Base-by-base conservation (phyloP, 1,140 invertebrate species). In the Microplitis mediator region DNA sequence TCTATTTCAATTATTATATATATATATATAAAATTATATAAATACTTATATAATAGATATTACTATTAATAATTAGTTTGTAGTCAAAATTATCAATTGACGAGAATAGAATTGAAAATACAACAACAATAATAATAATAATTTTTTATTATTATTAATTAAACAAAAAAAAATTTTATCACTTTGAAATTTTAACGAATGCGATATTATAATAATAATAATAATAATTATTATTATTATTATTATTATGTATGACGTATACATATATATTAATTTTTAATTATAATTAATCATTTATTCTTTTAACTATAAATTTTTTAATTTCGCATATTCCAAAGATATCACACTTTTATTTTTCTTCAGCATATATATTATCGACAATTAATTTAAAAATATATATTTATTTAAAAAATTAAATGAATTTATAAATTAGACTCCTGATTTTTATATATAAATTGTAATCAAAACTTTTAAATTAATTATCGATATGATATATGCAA, bases 401-500 rank as follows among this genome's bases (percentile, higher is more conserved):
- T 56, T 76, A 74, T 77, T 77, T 74, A 60, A 76, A 51, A 77
- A 67, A 31, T 67, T 11, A 50, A 64, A 70, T 63, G 66, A 74
- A 36, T 63, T 45, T 36, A 66, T 61, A 60, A 23, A 60, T n/a
- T 23, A 23, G 1, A 23, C 23, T 23, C 16, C 56, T 31, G 1
- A 32, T 56, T 56, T 56, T 23, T 56, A 13, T n/a, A 4, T n/a
- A 14, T 13, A 14, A 23, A 56, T 11, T 13, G n/a, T 68, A 76
- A 45, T 3, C 6, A 45, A 8, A 8, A 6, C 8, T 8, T 45
- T 45, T 45, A 45, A 45, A 45, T 45, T 45, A 45, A 45, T 45
- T 6, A 45, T 45, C 39, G 39, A 5, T 45, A 11, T 45, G 39
- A 45, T 23, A 23, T 23, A 23, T 23, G 2, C 23, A 1, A 23